Evolutionary conservation across 1,140 invertebrate species (phyloP), one percentile per base, ranked within the genome.

Genomic region (Manduca sexta): DNA sequence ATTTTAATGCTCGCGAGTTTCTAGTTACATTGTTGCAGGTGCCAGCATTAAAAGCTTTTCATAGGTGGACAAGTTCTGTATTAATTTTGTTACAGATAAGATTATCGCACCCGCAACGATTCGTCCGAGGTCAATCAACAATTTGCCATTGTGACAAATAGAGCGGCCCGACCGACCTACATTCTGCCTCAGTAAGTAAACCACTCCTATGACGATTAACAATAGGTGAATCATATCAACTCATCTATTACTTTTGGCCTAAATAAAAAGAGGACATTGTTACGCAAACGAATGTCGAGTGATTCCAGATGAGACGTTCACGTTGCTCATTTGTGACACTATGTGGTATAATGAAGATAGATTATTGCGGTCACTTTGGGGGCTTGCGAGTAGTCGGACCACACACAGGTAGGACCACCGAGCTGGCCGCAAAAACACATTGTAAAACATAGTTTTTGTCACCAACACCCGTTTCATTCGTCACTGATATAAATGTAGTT

Each of bases 81-180:
- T 1, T 26, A n/a, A n/a, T 26, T 26, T 26, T 26, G 21, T 26
- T 26, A 35, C 49, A 68, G 80, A 84, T 82, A 80, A 82, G 76
- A 74, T 81, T 18, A 80, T 70, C 64, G 63, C 60, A 71, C 63
- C 56, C 58, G 66, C 56, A 67, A 62, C 58, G 63, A 65, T 66
- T 66, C 53, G 52, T 63, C 56, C 76, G 80, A 84, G 80, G 80
- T 76, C 79, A 71, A 63, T 67, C 59, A 67, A 79, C 77, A 84
- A 77, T 81, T 84, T 69, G 76, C 76, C 64, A 74, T 70, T 68
- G 72, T 68, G 60, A 63, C 75, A 81, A 84, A 75, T 84, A 70
- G 75, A 80, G 77, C 80, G 75, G 69, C 67, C 74, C 75, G 72
- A 79, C 53, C 73, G 72, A 81, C 75, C 75, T 78, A 81, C 75